These are phyloP conservation scores for Peromyscus leucopus DNA, from an alignment of 2,113 vertebrate genomes.

Conservation along the genomic window DNA sequence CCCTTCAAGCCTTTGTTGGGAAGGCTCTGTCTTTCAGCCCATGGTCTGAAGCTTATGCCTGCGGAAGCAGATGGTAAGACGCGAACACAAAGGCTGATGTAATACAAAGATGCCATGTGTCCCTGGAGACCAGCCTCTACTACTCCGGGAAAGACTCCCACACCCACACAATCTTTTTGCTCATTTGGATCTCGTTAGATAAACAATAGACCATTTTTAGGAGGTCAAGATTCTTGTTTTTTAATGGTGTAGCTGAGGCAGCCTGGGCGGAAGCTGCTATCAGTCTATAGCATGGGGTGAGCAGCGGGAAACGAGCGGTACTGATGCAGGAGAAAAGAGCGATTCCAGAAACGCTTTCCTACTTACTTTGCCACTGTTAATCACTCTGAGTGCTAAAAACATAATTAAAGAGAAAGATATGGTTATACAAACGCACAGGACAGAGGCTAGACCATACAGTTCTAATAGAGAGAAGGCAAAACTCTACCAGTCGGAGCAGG, in stretches of 20 bases:
- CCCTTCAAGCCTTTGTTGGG: neutral
- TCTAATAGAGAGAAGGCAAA: conserved; percentile 39
- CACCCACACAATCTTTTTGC: neutral
- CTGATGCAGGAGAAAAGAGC: conserved; percentile 52
- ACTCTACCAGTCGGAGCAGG: neutral
- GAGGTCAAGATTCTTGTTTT: neutral
- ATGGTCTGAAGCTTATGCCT: neutral
- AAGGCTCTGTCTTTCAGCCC: neutral
- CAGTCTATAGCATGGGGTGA: neutral
- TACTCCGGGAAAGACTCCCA: neutral
- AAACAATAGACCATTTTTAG: conserved; percentile 8
- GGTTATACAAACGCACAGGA: conserved; percentile 64
- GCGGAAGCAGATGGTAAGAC: neutral
- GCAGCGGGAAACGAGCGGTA: conserved; percentile 16
- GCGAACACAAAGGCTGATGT: neutral
- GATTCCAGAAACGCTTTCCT: conserved; percentile 74
- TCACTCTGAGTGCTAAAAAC: conserved; percentile 82
- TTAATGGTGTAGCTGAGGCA: neutral
- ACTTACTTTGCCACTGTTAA: conserved; percentile 82
- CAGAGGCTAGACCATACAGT: conserved; percentile 57
- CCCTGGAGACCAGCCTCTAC: neutral
- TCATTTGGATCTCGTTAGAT: neutral
- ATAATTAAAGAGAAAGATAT: conserved; percentile 81
- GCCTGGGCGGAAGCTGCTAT: neutral
- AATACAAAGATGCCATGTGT: neutral